These are phyloP conservation scores for Yponomeuta plumbellus DNA, from an alignment of 2,888 invertebrate species.

Conservation along the genomic window DNA sequence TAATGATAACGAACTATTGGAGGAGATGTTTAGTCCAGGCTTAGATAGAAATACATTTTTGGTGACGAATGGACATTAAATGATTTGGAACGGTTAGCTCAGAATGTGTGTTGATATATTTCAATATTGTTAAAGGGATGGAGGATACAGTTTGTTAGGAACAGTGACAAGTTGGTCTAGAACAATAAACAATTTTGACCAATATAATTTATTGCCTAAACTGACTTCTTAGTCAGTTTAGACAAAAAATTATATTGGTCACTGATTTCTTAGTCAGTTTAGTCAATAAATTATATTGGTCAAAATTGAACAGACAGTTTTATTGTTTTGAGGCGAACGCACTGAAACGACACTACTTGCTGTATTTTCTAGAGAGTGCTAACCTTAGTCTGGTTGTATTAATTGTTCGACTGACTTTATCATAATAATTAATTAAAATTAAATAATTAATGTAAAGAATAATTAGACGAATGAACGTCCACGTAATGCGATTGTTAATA, in stretches of 20 bases:
- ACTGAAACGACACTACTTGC: background rate
- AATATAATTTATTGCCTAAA: no score
- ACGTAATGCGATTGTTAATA: constrained; percentile 23
- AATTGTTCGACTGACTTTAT: constrained; percentile 58
- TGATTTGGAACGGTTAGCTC: background rate
- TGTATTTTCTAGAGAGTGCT: background rate
- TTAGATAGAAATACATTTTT: constrained; percentile 1
- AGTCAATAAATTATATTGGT: no score
- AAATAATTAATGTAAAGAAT: constrained; percentile 17
- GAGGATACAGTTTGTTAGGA: background rate
- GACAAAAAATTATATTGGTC: no score
- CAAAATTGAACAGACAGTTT: no score
- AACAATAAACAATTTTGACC: no score
- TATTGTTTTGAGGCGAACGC: background rate
- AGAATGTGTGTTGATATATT: background rate
- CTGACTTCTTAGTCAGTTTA: no score
- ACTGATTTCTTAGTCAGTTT: no score
- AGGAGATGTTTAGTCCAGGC: constrained; percentile 26
- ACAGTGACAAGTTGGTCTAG: background rate
- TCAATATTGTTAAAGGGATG: background rate
- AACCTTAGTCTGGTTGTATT: constrained; percentile 40
- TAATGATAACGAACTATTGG: constrained; percentile 44
- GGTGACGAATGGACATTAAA: background rate
- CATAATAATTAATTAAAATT: constrained; percentile 38
- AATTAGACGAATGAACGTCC: constrained; percentile 47